These are phyloP conservation scores for Cryptus armator DNA, from an alignment of 2,888 invertebrate species.

Conservation along the genomic window DNA sequence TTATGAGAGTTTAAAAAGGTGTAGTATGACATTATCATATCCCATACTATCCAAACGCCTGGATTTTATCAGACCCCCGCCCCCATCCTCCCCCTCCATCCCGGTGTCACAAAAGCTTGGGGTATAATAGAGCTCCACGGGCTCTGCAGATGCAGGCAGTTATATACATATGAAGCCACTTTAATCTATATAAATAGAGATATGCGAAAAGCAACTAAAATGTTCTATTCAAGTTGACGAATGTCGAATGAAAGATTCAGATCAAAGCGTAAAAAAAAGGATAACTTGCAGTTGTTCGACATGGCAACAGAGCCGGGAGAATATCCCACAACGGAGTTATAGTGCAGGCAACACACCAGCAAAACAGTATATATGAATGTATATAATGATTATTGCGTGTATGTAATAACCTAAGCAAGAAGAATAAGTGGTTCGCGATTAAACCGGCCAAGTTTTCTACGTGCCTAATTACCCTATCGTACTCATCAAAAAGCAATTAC, in stretches of 20 bases:
- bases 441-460: slow-evolving; percentile 69
- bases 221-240: neutral
- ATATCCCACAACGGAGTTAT: slow-evolving; percentile 25
- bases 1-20: neutral
- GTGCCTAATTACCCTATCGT: slow-evolving; percentile 67
- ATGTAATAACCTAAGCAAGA: slow-evolving; percentile 56
- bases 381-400: slow-evolving; percentile 62
- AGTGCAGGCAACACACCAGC: neutral
- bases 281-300: slow-evolving; percentile 14
- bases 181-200: no score
- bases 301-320: slow-evolving; percentile 15
- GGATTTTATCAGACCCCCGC: no score
- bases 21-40: no score
- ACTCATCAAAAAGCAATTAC: slow-evolving; percentile 68
- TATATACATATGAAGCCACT: no score
- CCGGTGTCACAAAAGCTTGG: no score
- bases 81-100: no score
- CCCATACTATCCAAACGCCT: no score
- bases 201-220: no score
- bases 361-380: neutral
- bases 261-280: neutral
- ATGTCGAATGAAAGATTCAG: neutral
- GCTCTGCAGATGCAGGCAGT: no score
- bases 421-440: slow-evolving; percentile 64
- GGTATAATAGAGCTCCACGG: no score